These are phyloP conservation scores for Leucania comma DNA, from an alignment of 2,888 invertebrate species.

Conservation along the genomic window DNA sequence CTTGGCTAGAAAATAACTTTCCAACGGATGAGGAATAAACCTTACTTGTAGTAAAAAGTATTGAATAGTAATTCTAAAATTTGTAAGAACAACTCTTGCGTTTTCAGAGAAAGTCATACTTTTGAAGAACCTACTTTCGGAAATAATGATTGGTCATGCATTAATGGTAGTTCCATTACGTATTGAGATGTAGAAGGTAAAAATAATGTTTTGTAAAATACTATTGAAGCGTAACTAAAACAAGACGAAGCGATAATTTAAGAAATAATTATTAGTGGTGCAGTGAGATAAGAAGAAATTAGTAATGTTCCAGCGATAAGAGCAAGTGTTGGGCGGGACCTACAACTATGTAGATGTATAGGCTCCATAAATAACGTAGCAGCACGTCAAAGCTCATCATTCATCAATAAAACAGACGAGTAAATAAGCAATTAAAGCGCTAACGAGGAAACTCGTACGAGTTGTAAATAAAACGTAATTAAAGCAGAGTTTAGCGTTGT, in stretches of 20 bases:
- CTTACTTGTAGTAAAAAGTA: background rate
- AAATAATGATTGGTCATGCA: constrained; percentile 29
- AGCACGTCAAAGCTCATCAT: constrained; percentile 60
- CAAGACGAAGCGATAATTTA: constrained; percentile 62
- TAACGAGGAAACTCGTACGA: constrained; percentile 62
- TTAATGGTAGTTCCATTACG: constrained; percentile 5
- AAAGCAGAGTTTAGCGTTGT: constrained; percentile 50
- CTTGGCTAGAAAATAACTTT: constrained; percentile 65
- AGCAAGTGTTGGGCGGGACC: constrained; percentile 21
- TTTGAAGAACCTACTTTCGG: constrained; percentile 9
- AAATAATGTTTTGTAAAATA: constrained; percentile 45
- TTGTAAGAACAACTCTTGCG: constrained; percentile 18
- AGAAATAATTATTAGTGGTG: constrained; percentile 52
- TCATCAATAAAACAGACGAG: constrained; percentile 67
- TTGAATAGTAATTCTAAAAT: constrained; percentile 32
- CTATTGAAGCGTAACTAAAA: constrained; percentile 62
- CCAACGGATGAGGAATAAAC: constrained; percentile 45
- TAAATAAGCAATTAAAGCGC: constrained; percentile 68
- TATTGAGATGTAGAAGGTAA: constrained; percentile 21
- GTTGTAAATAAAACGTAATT: constrained; percentile 63
- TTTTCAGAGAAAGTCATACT: constrained; percentile 35
- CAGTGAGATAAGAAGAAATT: constrained; percentile 63
- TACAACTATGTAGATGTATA: constrained; percentile 27
- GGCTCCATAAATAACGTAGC: constrained; percentile 36
- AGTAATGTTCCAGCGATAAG: constrained; percentile 60